Base-by-base conservation (phyloP, 2,888 invertebrate species). In the Subacronicta megacephala region DNA sequence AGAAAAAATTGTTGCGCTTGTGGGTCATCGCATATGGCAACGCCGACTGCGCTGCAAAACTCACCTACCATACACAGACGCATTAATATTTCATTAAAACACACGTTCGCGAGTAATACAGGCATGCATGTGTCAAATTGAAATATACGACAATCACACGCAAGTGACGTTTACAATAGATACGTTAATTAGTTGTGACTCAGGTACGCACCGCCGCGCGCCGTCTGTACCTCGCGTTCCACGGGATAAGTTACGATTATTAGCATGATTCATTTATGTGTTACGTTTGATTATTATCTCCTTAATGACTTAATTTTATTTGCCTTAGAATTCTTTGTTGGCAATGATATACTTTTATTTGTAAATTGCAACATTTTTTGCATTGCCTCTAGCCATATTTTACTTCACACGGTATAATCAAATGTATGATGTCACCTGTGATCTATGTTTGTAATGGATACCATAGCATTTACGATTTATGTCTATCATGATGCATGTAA, bases 91-190 rank as follows among this genome's bases (percentile, higher is more conserved):
- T 77, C 81, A 85, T 85, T 80, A 81, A 82, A 80, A 82, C 82
- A 81, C 67, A 77, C 76, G 78, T 81, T 78, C 69, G 63, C 71
- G 53, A 74, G 75, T 78, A 66, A 52, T 70, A 66, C 64, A 52
- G 47, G 75, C 78, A 31, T 74, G 72, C 77, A 90, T 90, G 88
- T 90, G 90, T 90, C 88, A 88, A 89, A 88, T 83, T 90, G 89
- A 90, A 88, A 85, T 88, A 88, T 86, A 83, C 66, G 68, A 72
- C 62, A 68, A 62, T 67, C 75, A 69, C 70, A 71, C 70, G 61
- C 73, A 79, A 77, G 67, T 88, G 88, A 89, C 88, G 81, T 82
- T 81, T 81, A 83, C 82, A 86, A 80, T 78, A 73, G 69, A 67
- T 67, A 62, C 58, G 54, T 62, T 78, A 77, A 70, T 74, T 70